Percentiles rank a stretch among this genome's conserved stretches.
phyloP scores from a whole-genome alignment of 2,888 invertebrate species.

The Mimumesa dahlbomi region DNA sequence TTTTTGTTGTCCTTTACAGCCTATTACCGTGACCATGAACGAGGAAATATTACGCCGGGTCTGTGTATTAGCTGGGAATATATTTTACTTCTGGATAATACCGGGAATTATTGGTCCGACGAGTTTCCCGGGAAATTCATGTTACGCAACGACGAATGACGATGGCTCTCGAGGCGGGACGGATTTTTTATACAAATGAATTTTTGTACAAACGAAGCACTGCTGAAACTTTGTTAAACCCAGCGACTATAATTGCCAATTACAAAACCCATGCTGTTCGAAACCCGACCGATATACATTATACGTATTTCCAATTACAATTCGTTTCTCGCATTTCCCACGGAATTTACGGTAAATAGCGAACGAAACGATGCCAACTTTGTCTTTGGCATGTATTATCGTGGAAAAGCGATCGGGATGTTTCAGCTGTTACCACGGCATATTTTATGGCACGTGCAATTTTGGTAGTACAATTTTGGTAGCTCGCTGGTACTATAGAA shows the following conservation, averaged over 20 bases:
- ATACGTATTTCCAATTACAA: constrained; percentile 43
- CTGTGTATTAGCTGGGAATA: too few species aligned
- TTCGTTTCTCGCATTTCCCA: constrained; percentile 12
- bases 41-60: too few species aligned
- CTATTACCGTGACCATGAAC: too few species aligned
- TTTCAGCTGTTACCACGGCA: background rate
- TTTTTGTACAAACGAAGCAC: too few species aligned
- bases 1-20: too few species aligned
- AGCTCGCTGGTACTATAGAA: constrained; percentile 12
- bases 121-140: too few species aligned
- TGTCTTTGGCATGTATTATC: background rate
- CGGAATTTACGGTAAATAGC: constrained; percentile 18
- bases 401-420: background rate
- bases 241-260: constrained; percentile 49
- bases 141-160: too few species aligned
- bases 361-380: background rate
- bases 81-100: too few species aligned
- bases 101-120: too few species aligned
- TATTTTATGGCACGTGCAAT: background rate
- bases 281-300: too few species aligned
- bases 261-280: constrained; percentile 30
- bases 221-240: constrained; percentile 39
- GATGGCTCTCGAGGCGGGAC: too few species aligned
- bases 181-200: too few species aligned
- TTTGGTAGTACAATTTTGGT: background rate